A percentile compares a stretch with the other conserved stretches of the same genome.
These are phyloP conservation scores for Colistium nudipinnis DNA, from an alignment of 2,113 vertebrate species.

Conservation along the genomic window DNA sequence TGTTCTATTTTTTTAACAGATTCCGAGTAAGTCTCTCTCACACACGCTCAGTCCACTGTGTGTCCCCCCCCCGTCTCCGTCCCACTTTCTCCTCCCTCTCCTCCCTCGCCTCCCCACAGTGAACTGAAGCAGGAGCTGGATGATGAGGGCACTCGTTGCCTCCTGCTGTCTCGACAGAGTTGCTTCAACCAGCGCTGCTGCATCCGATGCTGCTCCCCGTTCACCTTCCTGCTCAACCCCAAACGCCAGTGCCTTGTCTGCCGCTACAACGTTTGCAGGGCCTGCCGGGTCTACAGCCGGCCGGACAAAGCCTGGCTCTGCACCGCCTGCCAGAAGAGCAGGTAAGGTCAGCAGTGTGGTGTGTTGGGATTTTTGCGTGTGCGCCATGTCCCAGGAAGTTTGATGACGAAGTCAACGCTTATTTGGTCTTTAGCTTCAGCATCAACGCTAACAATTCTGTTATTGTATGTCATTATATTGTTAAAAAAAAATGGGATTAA, in stretches of 20 bases:
- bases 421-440: conserved; percentile 44
- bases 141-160: conserved; percentile 91
- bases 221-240: conserved; percentile 93
- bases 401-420: conserved; percentile 41
- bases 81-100: not conserved
- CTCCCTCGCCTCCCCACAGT: conserved; percentile 71
- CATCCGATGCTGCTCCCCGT: conserved; percentile 94
- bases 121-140: conserved; percentile 93
- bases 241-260: conserved; percentile 89
- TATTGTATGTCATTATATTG: no score
- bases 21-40: no score
- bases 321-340: conserved; percentile 90
- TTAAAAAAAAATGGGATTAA: no score
- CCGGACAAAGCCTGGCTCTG: conserved; percentile 91
- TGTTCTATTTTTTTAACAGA: no score
- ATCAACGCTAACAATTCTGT: no score
- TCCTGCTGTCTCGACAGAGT: conserved; percentile 89
- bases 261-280: conserved; percentile 91
- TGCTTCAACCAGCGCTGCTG: conserved; percentile 94
- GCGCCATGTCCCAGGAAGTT: conserved; percentile 2
- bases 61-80: conserved; percentile 16
- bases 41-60: conserved; percentile 4
- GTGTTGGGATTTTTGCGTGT: not conserved
- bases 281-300: conserved; percentile 89
- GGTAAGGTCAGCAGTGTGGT: conserved; percentile 76